These are phyloP conservation scores for Muschampia plurimacula DNA, from an alignment of 2,888 invertebrate genomes.

Conservation along the genomic window DNA sequence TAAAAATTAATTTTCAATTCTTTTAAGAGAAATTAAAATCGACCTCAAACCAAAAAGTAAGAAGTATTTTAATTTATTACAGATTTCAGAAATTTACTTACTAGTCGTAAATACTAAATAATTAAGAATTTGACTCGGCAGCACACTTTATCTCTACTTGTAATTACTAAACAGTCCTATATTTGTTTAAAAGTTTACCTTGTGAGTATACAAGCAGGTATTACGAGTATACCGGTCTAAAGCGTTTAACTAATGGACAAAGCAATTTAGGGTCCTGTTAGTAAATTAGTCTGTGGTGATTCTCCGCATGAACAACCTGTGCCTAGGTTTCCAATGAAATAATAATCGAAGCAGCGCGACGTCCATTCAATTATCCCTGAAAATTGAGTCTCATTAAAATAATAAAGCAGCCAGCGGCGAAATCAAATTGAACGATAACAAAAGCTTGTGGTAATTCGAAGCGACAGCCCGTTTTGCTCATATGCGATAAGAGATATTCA, in stretches of 20 bases:
- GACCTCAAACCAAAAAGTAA: too few species aligned
- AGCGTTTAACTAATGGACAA: conserved; percentile 40
- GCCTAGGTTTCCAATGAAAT: conserved; percentile 69
- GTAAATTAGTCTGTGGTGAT: conserved; percentile 41
- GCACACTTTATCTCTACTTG: not conserved
- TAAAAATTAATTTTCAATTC: too few species aligned
- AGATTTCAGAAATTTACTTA: too few species aligned
- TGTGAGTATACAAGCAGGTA: conserved; percentile 12
- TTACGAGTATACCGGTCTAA: conserved; percentile 27
- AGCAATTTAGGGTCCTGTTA: conserved; percentile 40
- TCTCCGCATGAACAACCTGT: conserved; percentile 35
- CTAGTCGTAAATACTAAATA: too few species aligned
- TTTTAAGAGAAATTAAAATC: too few species aligned
- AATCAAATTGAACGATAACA: conserved; percentile 85
- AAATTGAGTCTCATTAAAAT: conserved; percentile 85
- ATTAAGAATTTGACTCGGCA: too few species aligned
- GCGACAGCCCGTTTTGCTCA: conserved; percentile 63
- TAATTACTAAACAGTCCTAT: not conserved
- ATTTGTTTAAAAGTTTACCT: conserved; percentile 6
- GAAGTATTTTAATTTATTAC: too few species aligned
- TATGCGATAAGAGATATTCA: conserved; percentile 53
- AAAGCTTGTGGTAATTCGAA: conserved; percentile 77
- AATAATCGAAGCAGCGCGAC: conserved; percentile 74
- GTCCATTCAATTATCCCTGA: conserved; percentile 82
- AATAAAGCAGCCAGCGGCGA: conserved; percentile 81